Base-by-base conservation (phyloP, 2,113 vertebrate species). In the Terrapene triunguis region DNA sequence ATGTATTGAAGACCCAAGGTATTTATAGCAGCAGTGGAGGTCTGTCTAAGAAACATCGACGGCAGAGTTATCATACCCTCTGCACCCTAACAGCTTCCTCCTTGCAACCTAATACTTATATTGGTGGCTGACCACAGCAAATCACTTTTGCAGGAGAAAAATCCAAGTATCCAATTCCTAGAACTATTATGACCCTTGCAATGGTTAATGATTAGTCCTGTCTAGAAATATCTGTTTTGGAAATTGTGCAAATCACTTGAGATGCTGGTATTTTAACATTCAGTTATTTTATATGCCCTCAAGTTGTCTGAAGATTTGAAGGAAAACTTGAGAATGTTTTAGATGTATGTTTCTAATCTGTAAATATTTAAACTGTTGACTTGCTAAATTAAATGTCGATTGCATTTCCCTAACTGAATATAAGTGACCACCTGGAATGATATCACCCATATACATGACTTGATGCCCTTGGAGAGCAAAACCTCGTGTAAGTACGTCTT, bases 181-280 rank as follows among this genome's bases (percentile, higher is more conserved):
- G 13, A 76, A 38, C 29, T 53, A 5, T 11, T 82, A 74, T 27
- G 2, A 5, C 8, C 16, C n/a, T 10, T 55, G 79, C 24, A 76
- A 0, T 86, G 51, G 62, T 53, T 91, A 47, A 16, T 84, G 14
- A 9, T 27, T 94, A 5, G 11, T 24, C 3, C 19, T 57, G 51
- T 44, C 82, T 53, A 84, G 88, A 17, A 89, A 4, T 13, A 3
- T 32, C 35, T 84, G 0, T 62, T n/a, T 25, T 4, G 38, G 44
- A 44, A 12, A 89, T 47, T 95, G 13, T 0, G 62, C 62, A 53
- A 93, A 21, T 38, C 90, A 38, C 0, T 0, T 82, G 53, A 12
- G 16, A 19, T 90, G 0, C 4, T 48, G 80, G 29, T 17, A 27
- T 91, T 50, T 57, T 35, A 86, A 3, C 22, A 29, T 51, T 6